Evolutionary conservation across 1,140 invertebrate genomes (phyloP), one percentile per base, ranked within the genome.

Genomic region (Calephelis virginiensis): DNA sequence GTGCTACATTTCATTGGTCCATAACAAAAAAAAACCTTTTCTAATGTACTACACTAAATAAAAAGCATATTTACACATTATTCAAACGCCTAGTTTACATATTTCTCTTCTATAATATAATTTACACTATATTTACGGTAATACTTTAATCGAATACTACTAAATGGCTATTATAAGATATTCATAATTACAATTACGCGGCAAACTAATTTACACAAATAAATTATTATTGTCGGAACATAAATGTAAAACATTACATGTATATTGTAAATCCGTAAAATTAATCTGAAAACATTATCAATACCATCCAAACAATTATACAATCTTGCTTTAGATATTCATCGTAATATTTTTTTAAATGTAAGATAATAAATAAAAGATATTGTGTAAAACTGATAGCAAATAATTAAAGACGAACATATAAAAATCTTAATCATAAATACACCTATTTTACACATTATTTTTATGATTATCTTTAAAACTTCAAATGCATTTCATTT

Each of bases 111-210:
- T 28, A 53, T 53, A 28, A 0, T 53, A 53, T 53, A 53, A 10
- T 53, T 53, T 53, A 53, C 14, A 53, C 50, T 53, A 53, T 53
- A 28, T 53, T 53, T 17, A 53, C 50, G 50, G 50, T 53, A 53
- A 53, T 53, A 53, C 50, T 53, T 53, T 53, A 17, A 53, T 53
- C 17, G 14, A 53, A 6, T 53, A 53, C 14, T 10, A 28, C 50
- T 53, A 53, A 53, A 53, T 28, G 48, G 48, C 48, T 50, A 50
- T 14, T 11, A 56, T 37, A 56, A 28, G 9, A 56, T 56, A 56
- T 28, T 56, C 50, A 56, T 56, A 56, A 56, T 56, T 56, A 56
- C 14, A 10, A 28, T 11, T 56, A 56, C 50, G 50, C 50, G 17
- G 50, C 50, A 56, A 56, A 56, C 28, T 14, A 56, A 28, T 56